These are phyloP conservation scores for Falcunculus frontatus DNA, from an alignment of 2,113 vertebrate genomes.

Conservation along the genomic window DNA sequence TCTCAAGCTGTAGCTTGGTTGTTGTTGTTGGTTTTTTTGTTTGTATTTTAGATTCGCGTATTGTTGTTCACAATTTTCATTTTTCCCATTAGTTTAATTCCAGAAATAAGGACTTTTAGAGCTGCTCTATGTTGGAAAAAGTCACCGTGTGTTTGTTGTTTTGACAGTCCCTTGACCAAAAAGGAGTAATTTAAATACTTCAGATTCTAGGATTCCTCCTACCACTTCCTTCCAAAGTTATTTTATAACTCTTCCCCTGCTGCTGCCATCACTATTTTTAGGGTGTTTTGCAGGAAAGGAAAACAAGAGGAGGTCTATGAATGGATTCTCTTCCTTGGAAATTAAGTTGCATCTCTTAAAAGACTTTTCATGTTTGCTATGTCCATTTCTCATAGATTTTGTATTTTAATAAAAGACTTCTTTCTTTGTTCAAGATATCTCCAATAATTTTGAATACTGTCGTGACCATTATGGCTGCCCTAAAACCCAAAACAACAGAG, in stretches of 20 bases:
- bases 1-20: background rate
- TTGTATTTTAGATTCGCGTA: background rate
- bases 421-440: conserved; percentile 78
- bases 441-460: conserved; percentile 95
- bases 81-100: background rate
- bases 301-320: background rate
- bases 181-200: background rate
- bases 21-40: background rate
- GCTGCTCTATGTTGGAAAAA: background rate
- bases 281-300: background rate
- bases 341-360: background rate
- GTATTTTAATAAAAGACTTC: background rate
- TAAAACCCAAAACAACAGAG: conserved; percentile 75
- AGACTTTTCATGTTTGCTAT: background rate
- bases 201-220: background rate
- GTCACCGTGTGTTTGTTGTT: background rate
- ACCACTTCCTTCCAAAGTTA: background rate
- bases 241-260: background rate
- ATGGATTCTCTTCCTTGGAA: background rate
- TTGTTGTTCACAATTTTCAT: background rate
- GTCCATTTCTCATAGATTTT: background rate
- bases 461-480: conserved; percentile 86
- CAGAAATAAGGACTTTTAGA: background rate
- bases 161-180: background rate
- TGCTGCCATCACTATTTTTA: background rate